Percentiles rank a stretch among this genome's conserved stretches.
These are phyloP conservation scores for Orchestia grillus DNA, from an alignment of 1,140 invertebrate genomes.

Conservation along the genomic window DNA sequence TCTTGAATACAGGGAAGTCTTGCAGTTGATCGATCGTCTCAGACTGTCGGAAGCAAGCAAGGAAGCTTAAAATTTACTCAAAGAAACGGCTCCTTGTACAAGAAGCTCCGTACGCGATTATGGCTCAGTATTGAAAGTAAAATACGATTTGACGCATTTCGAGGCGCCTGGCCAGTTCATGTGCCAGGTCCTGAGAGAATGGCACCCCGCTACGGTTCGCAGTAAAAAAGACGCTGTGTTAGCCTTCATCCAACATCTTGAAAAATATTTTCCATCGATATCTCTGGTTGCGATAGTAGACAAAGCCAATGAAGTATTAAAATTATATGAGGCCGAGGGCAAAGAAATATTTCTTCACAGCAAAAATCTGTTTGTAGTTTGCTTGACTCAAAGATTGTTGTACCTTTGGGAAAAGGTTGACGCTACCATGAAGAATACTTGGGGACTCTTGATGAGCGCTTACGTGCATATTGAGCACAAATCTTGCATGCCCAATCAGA, in stretches of 20 bases:
- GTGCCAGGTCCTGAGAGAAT: background rate
- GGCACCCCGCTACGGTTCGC: background rate
- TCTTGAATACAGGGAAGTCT: background rate
- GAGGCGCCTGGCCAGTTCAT: background rate
- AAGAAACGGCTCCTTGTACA: background rate
- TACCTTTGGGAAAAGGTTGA: background rate
- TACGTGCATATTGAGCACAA: background rate
- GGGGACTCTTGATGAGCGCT: background rate
- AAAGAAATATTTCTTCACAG: background rate
- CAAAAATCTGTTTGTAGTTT: background rate
- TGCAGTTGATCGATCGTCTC: background rate
- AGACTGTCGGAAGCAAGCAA: background rate
- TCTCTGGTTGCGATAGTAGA: background rate
- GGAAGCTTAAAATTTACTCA: background rate
- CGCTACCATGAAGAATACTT: background rate
- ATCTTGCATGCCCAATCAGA: background rate
- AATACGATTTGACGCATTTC: background rate
- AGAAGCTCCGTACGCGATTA: background rate
- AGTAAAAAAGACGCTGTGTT: background rate
- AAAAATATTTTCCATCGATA: background rate
- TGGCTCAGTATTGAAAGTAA: background rate
- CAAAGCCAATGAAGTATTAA: background rate
- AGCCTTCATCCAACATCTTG: background rate
- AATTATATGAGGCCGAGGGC: background rate
- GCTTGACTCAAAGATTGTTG: background rate